A percentile compares a stretch with the other conserved stretches of the same genome.
phyloP scores from a whole-genome alignment of 2,113 vertebrate species.

The Gracilinanus agilis region DNA sequence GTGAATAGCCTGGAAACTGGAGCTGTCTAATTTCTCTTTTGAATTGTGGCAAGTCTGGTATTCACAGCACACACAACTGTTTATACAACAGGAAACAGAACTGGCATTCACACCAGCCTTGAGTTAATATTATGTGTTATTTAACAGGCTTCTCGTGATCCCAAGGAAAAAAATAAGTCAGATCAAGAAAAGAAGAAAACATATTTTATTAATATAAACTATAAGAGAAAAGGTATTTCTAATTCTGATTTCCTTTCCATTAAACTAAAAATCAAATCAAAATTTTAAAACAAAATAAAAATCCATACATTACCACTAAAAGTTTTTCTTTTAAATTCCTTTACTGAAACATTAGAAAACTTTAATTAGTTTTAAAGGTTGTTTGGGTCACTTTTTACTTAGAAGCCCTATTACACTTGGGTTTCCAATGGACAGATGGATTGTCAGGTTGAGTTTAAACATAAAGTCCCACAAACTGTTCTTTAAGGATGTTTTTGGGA shows the following conservation, averaged over 20 bases:
- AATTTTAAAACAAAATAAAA: conserved; percentile 40
- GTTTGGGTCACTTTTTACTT: neutral
- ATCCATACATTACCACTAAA: conserved; percentile 4
- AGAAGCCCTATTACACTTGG: neutral
- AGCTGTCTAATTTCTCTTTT: neutral
- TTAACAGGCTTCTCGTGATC: conserved; percentile 29
- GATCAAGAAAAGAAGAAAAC: neutral
- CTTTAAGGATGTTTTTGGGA: conserved; percentile 22
- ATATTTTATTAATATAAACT: neutral
- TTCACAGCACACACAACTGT: conserved; percentile 13
- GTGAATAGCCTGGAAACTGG: conserved; percentile 51
- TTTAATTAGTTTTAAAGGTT: neutral
- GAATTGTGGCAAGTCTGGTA: conserved; percentile 10
- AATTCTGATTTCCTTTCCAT: neutral
- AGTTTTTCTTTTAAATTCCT: neutral
- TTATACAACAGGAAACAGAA: conserved; percentile 2
- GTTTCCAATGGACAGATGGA: neutral
- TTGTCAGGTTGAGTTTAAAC: neutral
- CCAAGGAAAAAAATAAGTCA: neutral
- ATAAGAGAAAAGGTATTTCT: conserved; percentile 25
- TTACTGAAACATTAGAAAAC: conserved; percentile 20
- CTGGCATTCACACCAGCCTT: conserved; percentile 16
- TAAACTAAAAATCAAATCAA: conserved; percentile 22
- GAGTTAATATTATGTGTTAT: conserved; percentile 35
- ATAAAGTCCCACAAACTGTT: neutral